Base-by-base conservation (phyloP, 2,888 invertebrate species). In the Zeuzera pyrina region DNA sequence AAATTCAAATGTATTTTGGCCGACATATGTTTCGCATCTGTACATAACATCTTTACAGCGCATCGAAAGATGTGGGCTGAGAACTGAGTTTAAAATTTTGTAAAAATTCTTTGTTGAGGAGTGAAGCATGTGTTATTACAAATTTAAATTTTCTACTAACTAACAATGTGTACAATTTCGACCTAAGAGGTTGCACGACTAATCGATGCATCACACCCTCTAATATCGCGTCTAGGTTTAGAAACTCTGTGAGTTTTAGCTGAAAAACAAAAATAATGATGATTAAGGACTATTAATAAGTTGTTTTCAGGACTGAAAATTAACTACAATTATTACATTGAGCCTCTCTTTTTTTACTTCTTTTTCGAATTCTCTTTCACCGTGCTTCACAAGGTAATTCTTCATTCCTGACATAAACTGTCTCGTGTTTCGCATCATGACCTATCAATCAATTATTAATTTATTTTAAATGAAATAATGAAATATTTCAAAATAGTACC, bases 401-500 rank as follows among this genome's bases (percentile, higher is more conserved):
- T 98, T 98, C 91, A 98, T 97, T 34, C 97, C 98, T 10, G 94
- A 97, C 94, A 98, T 97, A 65, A 98, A 98, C 69, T 97, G 97
- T 1, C 97, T 88, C 85, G 97, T 93, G 57, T 94, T 94, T 38
- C 93, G 86, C 93, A 94, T 93, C 42, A 93, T 93, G 35, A 94
- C 86, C 85, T 85, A 47, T 15, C 58, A 59, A 38, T 32, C 19
- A 8, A 19, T 19, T 7, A 19, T 19, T 19, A 19, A 24, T 24
- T 10, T 10, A 10, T 8, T 10, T 24, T n/a, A 24, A 5, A 11
- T 3, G 24, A 19, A 1, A 19, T n/a, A 19, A 19, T 2, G 2
- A 19, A 19, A 8, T 19, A 6, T 19, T n/a, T n/a, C 19, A 19
- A 19, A 19, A n/a, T 21, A 21, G 10, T 10, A 21, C 10, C 8